Base-by-base conservation (phyloP, 1,140 invertebrate genomes). In the Aphidius ervi region DNA sequence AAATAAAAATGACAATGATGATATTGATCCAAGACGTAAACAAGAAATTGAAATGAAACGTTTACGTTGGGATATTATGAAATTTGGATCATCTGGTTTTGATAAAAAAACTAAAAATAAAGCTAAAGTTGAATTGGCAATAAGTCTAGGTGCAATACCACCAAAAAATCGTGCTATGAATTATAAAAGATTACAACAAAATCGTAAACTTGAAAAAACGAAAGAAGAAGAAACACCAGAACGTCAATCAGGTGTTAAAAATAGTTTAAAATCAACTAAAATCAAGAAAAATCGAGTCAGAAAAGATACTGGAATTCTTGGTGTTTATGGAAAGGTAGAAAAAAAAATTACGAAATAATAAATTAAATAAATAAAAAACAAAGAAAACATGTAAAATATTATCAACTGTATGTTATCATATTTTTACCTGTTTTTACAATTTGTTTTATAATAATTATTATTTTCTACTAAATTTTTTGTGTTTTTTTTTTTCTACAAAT, bases 61-160 rank as follows among this genome's bases (percentile, higher is more conserved):
- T 58, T 75, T 81, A 0, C 79, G 83, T 56, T 79, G 83, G 68
- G 87, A 89, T 65, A 76, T 89, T 6, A 79, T 87, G 43, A 87
- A 85, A 63, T 87, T 88, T 70, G 86, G 83, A 52, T 85, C 85
- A 64, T 81, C 82, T 53, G 85, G 85, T 49, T 81, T 87, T 9
- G 73, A 82, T 16, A 74, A 79, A n/a, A 68, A 74, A 45, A 82
- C 83, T 59, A 83, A 85, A 63, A 74, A 78, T 47, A 74, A 84
- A 74, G 84, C 84, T 56, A 84, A 86, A 71, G 74, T 84, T 31
- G 82, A 81, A 31, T 74, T 86, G 23, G 80, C 84, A 8, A 76
- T 88, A 37, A 84, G 82, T 64, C 76, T 88, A 61, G 87, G 86
- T 39, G 86, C 86, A 7, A 85, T 82, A 70, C 81, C 85, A 4